phyloP scores from a whole-genome alignment of 2,888 invertebrate genomes.

The Anoplius nigerrimus region DNA sequence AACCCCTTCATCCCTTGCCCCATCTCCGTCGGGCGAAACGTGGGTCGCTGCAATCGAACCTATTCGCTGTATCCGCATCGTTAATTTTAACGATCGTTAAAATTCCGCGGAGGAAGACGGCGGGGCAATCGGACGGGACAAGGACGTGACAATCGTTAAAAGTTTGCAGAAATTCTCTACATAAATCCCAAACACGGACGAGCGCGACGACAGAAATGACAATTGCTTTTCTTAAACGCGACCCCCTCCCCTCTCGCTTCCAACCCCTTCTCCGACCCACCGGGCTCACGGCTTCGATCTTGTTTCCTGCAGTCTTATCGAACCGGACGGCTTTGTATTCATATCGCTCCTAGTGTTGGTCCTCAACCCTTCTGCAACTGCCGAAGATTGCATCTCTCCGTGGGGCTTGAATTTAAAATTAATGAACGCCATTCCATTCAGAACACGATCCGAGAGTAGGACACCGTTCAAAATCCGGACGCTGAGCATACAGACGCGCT shows the following conservation, averaged over 20 bases:
- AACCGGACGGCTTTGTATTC: neutral
- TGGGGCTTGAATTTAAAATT: too few species aligned
- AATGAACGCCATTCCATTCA: too few species aligned
- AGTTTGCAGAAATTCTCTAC: slow-evolving; percentile 8
- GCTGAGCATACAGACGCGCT: too few species aligned
- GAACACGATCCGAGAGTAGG: too few species aligned
- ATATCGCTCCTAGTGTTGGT: neutral
- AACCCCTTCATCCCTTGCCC: neutral
- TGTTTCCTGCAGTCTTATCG: slow-evolving; percentile 2
- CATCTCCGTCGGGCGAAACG: neutral
- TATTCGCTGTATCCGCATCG: slow-evolving; percentile 20
- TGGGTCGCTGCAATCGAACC: slow-evolving; percentile 10
- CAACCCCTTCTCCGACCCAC: too few species aligned
- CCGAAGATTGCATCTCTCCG: too few species aligned
- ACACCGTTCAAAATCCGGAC: too few species aligned
- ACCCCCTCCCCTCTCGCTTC: too few species aligned
- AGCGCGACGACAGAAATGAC: neutral
- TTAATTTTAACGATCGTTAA: slow-evolving; percentile 41
- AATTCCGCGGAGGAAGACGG: slow-evolving; percentile 26
- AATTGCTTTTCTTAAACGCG: neutral
- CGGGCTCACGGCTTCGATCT: neutral
- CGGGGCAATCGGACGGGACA: neutral
- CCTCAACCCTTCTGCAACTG: neutral
- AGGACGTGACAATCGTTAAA: slow-evolving; percentile 17
- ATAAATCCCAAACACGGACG: slow-evolving; percentile 11